Evolutionary conservation across 2,888 invertebrate genomes (phyloP), one percentile per base, ranked within the genome.

Genomic region (Psococerastis gibbosa): DNA sequence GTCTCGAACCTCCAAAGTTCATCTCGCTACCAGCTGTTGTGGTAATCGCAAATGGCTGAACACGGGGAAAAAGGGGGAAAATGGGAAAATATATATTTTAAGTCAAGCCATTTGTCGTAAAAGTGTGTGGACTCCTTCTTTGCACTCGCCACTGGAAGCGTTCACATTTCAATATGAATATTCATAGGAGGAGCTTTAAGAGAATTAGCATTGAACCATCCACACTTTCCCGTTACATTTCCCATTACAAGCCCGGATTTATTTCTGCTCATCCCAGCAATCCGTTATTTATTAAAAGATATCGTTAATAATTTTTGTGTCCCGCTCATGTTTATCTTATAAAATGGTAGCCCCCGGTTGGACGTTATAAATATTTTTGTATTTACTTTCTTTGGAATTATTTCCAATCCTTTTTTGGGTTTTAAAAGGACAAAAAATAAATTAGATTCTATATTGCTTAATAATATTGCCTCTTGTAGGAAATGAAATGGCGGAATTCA

Each of bases 231-330:
- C 6, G 27, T 27, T 27, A n/a, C 27, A 11, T 11, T 6, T 27
- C 27, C 27, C 27, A 27, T 6, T 27, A 27, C 11, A 9, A 6
- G 11, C 27, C n/a, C 33, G 33, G 33, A 33, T 33, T 33, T 33
- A 33, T 33, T 33, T 33, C 17, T 33, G 18, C 22, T 15, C 20
- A 38, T 38, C 38, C 38, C 38, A 38, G n/a, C n/a, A n/a, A n/a
- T 27, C 27, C 27, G 27, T 27, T 38, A 38, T 38, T 38, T 38
- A 38, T 38, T 38, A 38, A 38, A 38, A 38, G 38, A 38, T 38
- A 38, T 38, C 15, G 38, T 38, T 38, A 38, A 38, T 38, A 38
- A n/a, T 17, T 38, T 18, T 38, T 18, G 20, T 38, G n/a, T 38
- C 20, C 20, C 22, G 15, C 38, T 16, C 27, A 27, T 27, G 11